A percentile compares a stretch with the other conserved stretches of the same genome.
Evolutionary conservation across 2,113 vertebrate genomes (phyloP).

Genomic region (Rousettus leschenaultii): DNA sequence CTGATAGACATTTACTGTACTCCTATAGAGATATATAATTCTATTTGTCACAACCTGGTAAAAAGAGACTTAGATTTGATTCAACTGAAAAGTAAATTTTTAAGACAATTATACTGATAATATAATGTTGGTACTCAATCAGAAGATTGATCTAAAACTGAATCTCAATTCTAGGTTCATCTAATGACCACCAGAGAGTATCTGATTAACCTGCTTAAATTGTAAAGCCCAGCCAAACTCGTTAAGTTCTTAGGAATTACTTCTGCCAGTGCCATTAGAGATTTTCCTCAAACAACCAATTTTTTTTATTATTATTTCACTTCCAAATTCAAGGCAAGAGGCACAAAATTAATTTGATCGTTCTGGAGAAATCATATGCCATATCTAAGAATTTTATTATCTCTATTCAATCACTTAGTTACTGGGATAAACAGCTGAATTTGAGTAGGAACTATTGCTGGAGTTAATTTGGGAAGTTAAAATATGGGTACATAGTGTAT

Average conservation of each 20-base stretch:
- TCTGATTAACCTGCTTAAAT: neutral
- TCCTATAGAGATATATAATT: neutral
- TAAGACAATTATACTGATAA: neutral
- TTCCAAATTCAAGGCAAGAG: neutral
- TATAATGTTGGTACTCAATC: neutral
- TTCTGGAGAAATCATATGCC: neutral
- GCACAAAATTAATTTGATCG: neutral
- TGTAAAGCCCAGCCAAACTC: neutral
- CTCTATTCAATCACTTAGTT: neutral
- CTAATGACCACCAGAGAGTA: neutral
- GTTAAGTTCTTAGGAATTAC: neutral
- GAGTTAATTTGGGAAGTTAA: neutral
- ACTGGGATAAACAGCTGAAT: neutral
- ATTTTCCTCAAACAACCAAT: neutral
- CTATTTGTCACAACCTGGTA: neutral
- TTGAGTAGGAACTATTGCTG: neutral
- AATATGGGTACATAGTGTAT: neutral
- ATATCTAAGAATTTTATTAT: neutral
- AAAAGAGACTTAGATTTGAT: neutral
- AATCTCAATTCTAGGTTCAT: neutral
- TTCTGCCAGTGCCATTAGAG: neutral
- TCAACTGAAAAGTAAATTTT: neutral
- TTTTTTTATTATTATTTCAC: neutral
- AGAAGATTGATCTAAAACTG: neutral
- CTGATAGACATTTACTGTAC: neutral